Percentiles rank a stretch among this genome's conserved stretches.
These are phyloP conservation scores for Gallinago nigripennis DNA, from an alignment of 2,797 vertebrate genomes.

Conservation along the genomic window DNA sequence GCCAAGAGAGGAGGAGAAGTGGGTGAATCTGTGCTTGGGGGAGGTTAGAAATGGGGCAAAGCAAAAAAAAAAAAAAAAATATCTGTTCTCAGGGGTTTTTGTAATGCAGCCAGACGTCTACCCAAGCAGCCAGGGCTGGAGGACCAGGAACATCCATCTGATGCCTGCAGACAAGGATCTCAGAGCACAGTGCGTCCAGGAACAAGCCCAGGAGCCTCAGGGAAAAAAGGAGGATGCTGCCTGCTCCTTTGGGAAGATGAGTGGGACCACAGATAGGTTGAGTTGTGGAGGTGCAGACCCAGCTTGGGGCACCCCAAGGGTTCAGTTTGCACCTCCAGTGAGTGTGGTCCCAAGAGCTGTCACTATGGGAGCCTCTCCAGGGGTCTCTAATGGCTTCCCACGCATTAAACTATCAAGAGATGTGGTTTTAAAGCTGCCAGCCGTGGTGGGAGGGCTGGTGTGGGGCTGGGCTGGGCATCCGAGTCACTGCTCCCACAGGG, in stretches of 20 bases:
- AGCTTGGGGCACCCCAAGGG: accelerated
- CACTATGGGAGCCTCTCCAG: neutral
- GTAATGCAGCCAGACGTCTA: neutral
- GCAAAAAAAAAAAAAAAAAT: neutral
- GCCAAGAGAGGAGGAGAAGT: conserved; percentile 13
- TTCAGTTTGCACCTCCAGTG: neutral
- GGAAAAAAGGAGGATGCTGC: neutral
- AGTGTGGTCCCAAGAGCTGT: accelerated
- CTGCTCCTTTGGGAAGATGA: neutral
- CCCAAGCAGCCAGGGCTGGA: neutral
- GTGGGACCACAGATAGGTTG: accelerated
- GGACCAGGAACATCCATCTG: neutral
- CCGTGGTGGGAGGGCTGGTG: neutral
- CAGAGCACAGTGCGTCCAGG: accelerated
- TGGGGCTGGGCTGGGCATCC: neutral
- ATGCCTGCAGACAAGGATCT: neutral
- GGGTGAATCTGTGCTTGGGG: neutral
- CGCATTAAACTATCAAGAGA: accelerated
- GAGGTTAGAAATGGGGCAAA: neutral
- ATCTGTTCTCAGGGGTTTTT: neutral
- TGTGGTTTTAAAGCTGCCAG: neutral
- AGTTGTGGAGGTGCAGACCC: neutral
- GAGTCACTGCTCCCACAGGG: neutral
- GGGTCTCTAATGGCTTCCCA: neutral
- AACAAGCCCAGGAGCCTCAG: neutral